Conservation (phyloP, 1,140 invertebrate species). For the Streblospio benedicti region DNA sequence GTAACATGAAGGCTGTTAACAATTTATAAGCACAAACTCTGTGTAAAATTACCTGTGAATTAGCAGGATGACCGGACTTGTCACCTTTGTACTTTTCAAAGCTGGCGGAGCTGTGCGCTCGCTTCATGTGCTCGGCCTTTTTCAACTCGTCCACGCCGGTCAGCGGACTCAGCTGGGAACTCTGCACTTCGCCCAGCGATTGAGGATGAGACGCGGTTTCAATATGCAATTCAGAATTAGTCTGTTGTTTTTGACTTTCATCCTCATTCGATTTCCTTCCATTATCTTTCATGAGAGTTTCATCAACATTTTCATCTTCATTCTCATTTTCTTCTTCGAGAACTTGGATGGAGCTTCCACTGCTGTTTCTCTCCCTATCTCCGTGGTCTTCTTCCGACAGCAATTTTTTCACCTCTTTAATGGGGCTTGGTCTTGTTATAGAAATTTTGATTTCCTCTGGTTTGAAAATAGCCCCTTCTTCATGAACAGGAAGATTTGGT, state of each 20-base stretch:
- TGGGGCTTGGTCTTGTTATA: slow-evolving; percentile 9
- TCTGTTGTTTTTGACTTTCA: no score
- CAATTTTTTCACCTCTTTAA: not conserved
- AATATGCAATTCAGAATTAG: no score
- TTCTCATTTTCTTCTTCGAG: no score
- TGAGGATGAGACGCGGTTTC: no score
- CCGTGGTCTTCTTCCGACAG: not conserved
- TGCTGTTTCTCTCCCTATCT: not conserved
- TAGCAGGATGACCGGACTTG: no score
- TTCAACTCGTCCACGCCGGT: not conserved
- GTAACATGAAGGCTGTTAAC: no score
- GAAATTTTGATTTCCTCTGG: slow-evolving; percentile 13
- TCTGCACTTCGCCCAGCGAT: not conserved
- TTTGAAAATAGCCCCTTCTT: not conserved
- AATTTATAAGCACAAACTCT: no score
- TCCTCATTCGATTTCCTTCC: no score
- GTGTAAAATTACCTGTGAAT: no score
- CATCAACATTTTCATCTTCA: no score
- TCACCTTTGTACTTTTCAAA: slow-evolving; percentile 14
- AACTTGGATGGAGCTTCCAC: not conserved
- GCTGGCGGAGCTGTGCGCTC: slow-evolving; percentile 14
- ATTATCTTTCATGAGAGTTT: no score
- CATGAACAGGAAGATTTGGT: not conserved
- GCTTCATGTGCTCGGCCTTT: slow-evolving; percentile 9
- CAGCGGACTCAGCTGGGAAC: not conserved